phyloP scores from a whole-genome alignment of 92 coral and sea anemone species.

The Phenganax stokvisi region DNA sequence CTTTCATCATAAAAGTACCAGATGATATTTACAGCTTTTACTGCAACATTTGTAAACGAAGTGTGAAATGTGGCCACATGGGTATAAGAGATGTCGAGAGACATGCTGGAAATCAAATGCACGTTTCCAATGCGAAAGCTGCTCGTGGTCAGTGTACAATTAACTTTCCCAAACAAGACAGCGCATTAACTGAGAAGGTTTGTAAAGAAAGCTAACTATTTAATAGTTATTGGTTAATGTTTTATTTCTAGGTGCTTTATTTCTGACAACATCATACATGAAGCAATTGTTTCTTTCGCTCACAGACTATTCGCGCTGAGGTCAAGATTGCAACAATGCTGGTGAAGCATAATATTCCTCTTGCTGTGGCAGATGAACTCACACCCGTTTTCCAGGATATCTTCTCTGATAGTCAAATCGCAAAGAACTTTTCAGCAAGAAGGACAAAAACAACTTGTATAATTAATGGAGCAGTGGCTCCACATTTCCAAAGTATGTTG shows the following conservation, averaged over 20 bases:
- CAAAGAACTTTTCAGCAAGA: slow-evolving; percentile 20
- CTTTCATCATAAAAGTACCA: background rate
- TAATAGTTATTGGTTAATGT: background rate
- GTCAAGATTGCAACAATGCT: slow-evolving; percentile 35
- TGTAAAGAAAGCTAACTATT: background rate
- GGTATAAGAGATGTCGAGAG: too few relatives aligned
- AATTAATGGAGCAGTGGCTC: slow-evolving; percentile 37
- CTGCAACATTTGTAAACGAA: background rate
- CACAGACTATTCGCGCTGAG: slow-evolving; percentile 45
- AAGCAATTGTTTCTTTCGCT: background rate
- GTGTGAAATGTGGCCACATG: too few relatives aligned
- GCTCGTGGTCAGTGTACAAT: too few relatives aligned
- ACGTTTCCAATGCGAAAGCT: too few relatives aligned
- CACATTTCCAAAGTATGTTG: slow-evolving; percentile 13
- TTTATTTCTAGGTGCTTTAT: too few relatives aligned
- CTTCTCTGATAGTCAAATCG: slow-evolving; percentile 37
- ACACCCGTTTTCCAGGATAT: slow-evolving; percentile 18
- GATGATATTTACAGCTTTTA: background rate
- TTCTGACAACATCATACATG: background rate
- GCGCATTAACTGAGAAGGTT: slow-evolving; percentile 22
- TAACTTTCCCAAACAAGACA: too few relatives aligned
- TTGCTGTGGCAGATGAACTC: slow-evolving; percentile 36
- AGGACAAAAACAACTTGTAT: slow-evolving; percentile 38
- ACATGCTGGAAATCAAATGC: too few relatives aligned
- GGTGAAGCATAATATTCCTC: slow-evolving; percentile 36